Conservation (phyloP, 1,140 invertebrate genomes). For the Oscheius sp. region DNA sequence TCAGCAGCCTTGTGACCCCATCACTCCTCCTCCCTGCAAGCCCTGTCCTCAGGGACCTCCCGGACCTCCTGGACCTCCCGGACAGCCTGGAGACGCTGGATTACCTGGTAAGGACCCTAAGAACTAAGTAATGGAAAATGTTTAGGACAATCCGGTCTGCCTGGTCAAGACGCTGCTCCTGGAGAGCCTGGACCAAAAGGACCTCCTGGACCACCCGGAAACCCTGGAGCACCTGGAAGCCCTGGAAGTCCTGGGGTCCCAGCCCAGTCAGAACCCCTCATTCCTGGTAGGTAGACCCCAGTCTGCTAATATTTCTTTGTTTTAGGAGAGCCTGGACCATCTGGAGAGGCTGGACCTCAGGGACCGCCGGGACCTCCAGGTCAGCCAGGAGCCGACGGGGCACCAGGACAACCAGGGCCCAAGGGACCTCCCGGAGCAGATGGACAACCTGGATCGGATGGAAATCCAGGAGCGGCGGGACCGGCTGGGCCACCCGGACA, state of each 20-base stretch:
- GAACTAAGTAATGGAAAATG: conserved; percentile 21
- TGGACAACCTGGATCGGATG: conserved; percentile 33
- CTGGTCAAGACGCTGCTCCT: conserved; percentile 24
- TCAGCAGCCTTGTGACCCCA: conserved; percentile 33
- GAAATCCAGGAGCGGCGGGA: conserved; percentile 35
- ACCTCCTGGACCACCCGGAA: conserved; percentile 34
- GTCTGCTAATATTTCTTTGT: neutral
- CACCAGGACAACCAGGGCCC: conserved; percentile 36
- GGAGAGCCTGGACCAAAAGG: conserved; percentile 37
- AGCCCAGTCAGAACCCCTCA: conserved; percentile 2
- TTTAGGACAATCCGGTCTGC: conserved; percentile 13
- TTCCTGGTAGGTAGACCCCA: neutral
- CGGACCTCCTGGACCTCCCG: conserved; percentile 38
- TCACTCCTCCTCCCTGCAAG: conserved; percentile 40
- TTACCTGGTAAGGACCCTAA: neutral
- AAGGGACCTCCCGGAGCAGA: conserved; percentile 33
- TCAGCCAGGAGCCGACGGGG: conserved; percentile 35
- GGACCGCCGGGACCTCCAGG: conserved; percentile 38
- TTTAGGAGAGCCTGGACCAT: conserved; percentile 32
- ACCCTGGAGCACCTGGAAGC: conserved; percentile 31
- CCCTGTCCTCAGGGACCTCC: conserved; percentile 41
- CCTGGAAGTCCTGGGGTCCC: conserved; percentile 31
- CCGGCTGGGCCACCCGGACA: conserved; percentile 33
- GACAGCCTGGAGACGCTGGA: neutral
- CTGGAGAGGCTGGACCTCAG: conserved; percentile 36